phyloP scores from a whole-genome alignment of 2,797 vertebrate genomes.

The Myiothlypis coronata region DNA sequence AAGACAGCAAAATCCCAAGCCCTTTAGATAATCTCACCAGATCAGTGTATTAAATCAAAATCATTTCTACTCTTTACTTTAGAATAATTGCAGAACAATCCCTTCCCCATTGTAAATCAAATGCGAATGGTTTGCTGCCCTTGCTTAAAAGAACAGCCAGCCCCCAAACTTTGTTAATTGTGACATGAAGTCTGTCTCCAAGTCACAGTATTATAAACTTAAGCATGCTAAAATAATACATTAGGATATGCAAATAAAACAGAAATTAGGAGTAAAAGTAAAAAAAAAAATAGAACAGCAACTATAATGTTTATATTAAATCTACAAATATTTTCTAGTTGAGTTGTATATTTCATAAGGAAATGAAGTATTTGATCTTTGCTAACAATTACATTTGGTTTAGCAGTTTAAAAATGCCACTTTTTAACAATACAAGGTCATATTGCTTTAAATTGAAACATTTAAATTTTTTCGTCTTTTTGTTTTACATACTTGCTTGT shows the following conservation, averaged over 20 bases:
- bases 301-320: background rate
- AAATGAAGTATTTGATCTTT: background rate
- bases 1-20: background rate
- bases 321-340: background rate
- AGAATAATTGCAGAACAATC: background rate
- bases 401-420: background rate
- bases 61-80: background rate
- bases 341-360: background rate
- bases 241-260: background rate
- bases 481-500: background rate
- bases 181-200: background rate
- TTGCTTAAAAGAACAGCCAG: background rate
- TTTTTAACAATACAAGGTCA: background rate
- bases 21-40: background rate
- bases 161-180: background rate
- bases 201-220: background rate
- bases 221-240: background rate
- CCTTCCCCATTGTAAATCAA: background rate
- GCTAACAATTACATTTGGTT: background rate
- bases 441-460: slow-evolving; percentile 1
- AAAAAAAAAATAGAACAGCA: background rate
- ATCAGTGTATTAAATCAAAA: background rate
- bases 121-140: background rate
- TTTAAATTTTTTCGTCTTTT: background rate
- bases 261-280: background rate